These are phyloP conservation scores for Machaerirhynchus nigripectus DNA, from an alignment of 2,113 vertebrate genomes.

Conservation along the genomic window DNA sequence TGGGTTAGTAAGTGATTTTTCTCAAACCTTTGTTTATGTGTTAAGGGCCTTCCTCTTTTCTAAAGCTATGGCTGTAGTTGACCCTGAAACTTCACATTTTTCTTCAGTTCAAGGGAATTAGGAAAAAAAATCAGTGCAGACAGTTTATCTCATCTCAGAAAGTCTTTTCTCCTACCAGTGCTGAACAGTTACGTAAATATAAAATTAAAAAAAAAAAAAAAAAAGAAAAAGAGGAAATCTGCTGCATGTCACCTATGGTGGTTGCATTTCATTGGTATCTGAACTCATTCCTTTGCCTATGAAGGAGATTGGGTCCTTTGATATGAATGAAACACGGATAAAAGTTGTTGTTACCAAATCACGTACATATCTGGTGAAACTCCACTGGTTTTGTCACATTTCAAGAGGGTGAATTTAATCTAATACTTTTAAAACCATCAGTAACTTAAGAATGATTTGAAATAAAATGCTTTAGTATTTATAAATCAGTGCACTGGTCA, in stretches of 20 bases:
- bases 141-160: background rate
- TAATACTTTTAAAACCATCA: background rate
- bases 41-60: background rate
- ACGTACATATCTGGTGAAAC: background rate
- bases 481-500: background rate
- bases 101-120: background rate
- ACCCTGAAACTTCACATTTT: background rate
- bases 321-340: background rate
- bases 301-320: background rate
- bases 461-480: background rate
- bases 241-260: background rate
- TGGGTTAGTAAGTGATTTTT: background rate
- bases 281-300: background rate
- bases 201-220: background rate
- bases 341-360: background rate
- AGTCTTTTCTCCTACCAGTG: background rate
- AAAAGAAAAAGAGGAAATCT: background rate
- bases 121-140: background rate
- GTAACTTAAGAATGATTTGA: background rate
- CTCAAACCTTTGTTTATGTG: background rate
- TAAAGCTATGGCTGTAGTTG: background rate
- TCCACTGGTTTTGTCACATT: background rate
- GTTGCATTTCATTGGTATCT: background rate
- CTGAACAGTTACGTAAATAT: background rate
- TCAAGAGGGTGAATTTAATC: background rate